Percentiles rank a stretch among this genome's conserved stretches.
Conservation (phyloP, 2,888 invertebrate genomes). For the Liodrosophila aerea region DNA sequence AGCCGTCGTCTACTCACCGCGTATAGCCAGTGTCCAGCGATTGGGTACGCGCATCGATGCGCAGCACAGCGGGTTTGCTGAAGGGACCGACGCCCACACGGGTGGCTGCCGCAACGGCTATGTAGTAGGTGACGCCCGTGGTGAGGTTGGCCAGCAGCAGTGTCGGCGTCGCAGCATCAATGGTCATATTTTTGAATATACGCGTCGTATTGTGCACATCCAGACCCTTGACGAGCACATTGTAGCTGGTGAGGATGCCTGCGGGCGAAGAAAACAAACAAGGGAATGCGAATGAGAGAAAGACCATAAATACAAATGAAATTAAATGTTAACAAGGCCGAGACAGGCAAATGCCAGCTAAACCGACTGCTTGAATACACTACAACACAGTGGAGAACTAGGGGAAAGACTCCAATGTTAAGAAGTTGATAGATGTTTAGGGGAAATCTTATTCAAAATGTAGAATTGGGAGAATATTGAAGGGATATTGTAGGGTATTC, state of each 20-base stretch:
- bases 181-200: conserved; percentile 88
- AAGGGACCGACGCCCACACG: conserved; percentile 91
- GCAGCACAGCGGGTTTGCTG: conserved; percentile 87
- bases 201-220: conserved; percentile 84
- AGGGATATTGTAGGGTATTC: too few relatives aligned
- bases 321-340: conserved; percentile 58
- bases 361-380: conserved; percentile 35
- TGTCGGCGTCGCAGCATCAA: conserved; percentile 88
- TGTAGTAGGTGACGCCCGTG: conserved; percentile 91
- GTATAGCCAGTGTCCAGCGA: conserved; percentile 83
- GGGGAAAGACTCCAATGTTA: too few relatives aligned
- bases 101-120: conserved; percentile 92
- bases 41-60: conserved; percentile 85
- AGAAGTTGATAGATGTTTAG: too few relatives aligned
- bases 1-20: too few relatives aligned
- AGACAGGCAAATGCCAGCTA: conserved; percentile 21
- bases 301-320: conserved; percentile 45
- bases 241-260: conserved; percentile 90
- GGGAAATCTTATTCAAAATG: too few relatives aligned
- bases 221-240: conserved; percentile 86
- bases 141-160: conserved; percentile 91
- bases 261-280: conserved; percentile 1
- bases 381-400: too few relatives aligned
- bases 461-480: too few relatives aligned
- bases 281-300: not conserved